Base-by-base conservation (phyloP, 2,888 invertebrate genomes). In the Rhingia campestris region DNA sequence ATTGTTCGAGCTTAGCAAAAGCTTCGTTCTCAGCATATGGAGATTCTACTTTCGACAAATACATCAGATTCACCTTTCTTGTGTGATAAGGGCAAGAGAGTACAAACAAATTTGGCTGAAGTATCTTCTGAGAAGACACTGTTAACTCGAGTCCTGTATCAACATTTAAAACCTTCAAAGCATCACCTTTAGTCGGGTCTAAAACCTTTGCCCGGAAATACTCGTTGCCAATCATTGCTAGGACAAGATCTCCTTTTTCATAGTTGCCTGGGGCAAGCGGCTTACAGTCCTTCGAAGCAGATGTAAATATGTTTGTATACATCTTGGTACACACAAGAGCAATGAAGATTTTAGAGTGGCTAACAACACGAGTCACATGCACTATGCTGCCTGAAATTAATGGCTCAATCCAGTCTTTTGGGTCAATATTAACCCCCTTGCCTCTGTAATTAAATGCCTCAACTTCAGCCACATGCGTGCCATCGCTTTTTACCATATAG, bases 291-390 rank as follows among this genome's bases (percentile, higher is more conserved):
- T 54, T 51, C 5, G 86, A 85, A n/a, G 86, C 86, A 3, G 77
- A 35, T 10, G 72, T 43, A 9, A 88, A 76, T 5, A 88, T 86
- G 47, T 81, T 73, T 4, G 64, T 35, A 53, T 87, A 87, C 35
- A 81, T 79, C n/a, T 64, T 82, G 1, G 69, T 81, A 4, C 61
- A 70, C 7, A 56, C 72, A 0, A 86, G 66, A 3, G 87, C 69
- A n/a, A 88, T 87, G 43, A 70, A 87, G n/a, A 88, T 47, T 45
- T 88, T 87, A 4, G 73, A 82, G 14, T 87, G 87, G 4, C 84
- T 82, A 5, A 86, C 22, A 6, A 86, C 86, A 30, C 73, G 32
- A 0, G 87, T 86, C 5, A 88, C 67, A 53, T 80, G 54, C 2
- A 88, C 86, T 9, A 30, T 22, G 4, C 85, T 67, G 4, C 87